These are phyloP conservation scores for Eupeodes corollae DNA, from an alignment of 1,140 invertebrate species.

Conservation along the genomic window DNA sequence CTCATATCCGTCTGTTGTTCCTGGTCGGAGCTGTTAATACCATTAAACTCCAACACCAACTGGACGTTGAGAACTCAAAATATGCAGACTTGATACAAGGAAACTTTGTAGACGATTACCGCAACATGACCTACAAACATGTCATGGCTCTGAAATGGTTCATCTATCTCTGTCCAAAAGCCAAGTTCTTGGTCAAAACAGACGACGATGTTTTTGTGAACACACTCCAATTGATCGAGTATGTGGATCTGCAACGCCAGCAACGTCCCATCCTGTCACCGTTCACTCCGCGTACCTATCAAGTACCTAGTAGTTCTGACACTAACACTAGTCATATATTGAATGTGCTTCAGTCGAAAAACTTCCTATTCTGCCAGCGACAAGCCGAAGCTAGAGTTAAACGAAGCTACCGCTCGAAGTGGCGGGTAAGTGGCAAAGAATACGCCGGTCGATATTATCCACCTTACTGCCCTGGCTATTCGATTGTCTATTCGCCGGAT, in stretches of 20 bases:
- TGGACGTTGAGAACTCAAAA: constrained; percentile 48
- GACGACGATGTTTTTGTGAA: constrained; percentile 74
- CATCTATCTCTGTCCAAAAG: constrained; percentile 52
- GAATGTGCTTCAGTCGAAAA: constrained; percentile 16
- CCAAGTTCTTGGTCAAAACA: constrained; percentile 62
- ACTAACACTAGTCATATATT: background rate
- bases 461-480: constrained; percentile 63
- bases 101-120: constrained; percentile 65
- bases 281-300: background rate
- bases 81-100: constrained; percentile 68
- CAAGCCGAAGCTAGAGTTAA: constrained; percentile 40
- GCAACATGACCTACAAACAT: constrained; percentile 81
- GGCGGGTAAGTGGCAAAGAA: constrained; percentile 60
- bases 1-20: constrained; percentile 48
- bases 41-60: constrained; percentile 30
- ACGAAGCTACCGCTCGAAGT: constrained; percentile 59
- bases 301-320: too few species aligned
- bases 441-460: constrained; percentile 55
- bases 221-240: constrained; percentile 49
- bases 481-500: constrained; percentile 60
- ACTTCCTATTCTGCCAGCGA: constrained; percentile 49
- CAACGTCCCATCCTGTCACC: constrained; percentile 38
- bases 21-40: constrained; percentile 49
- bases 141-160: constrained; percentile 75
- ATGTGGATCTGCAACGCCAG: constrained; percentile 38